Base-by-base conservation (phyloP, 2,888 invertebrate species). In the Melolontha melolontha region DNA sequence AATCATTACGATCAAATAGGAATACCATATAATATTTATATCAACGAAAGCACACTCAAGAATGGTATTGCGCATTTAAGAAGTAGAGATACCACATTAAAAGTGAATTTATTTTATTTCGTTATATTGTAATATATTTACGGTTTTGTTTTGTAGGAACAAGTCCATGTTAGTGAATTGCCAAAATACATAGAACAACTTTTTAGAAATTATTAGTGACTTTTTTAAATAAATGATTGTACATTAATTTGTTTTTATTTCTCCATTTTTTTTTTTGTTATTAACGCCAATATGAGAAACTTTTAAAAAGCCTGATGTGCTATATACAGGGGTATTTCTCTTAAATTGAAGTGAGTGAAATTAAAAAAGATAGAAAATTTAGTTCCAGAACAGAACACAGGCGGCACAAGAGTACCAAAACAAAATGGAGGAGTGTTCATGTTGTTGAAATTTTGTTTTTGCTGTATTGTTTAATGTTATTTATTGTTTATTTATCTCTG, bases 1-100 rank as follows among this genome's bases (percentile, higher is more conserved):
- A 72, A 73, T 14, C 85, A 86, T 70, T 86, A 85, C 79, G 89
- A 89, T 78, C 82, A 85, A 73, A 78, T 90, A 64, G 94, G 93
- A 1, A 86, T 94, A 7, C 91, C 92, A 6, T 95, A 92, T 78
- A 89, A 89, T 40, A 85, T 93, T 62, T 83, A 91, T n/a, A 81
- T 96, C 14, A 86, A 88, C 77, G 88, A 90, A 68, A 84, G 85
- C 14, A 91, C 92, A 11, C 84, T 94, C 6, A 86, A 86, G 73
- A 89, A 87, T 80, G 96, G 96, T 2, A 87, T 94, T 70, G 84
- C 92, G 69, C 85, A 87, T 74, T 79, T 91, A 67, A 80, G 91
- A 70, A 89, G 86, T 75, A 86, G 90, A 67, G 90, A 88, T 75
- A 91, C 91, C 1, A 89, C 88, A 73, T 83, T 94, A 49, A 87